Conservation (phyloP, 1,140 invertebrate species). For the silkworm (Bombyx mori) region ASM3026992v2 NC_085117.1:8329501-8330000, state of each 20-base stretch:
- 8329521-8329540: constrained; percentile 13
- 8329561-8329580: constrained; percentile 9
- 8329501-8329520: constrained; percentile 13
- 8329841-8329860: constrained; percentile 20
- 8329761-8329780: constrained; percentile 10
- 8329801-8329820: background rate
- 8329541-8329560: constrained; percentile 5
- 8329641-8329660: constrained; percentile 5
- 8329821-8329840: constrained; percentile 18
- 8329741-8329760: constrained; percentile 21
- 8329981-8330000: too few species aligned
- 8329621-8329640: constrained; percentile 23
- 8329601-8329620: constrained; percentile 10
- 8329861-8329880: constrained; percentile 23
- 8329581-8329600: constrained; percentile 21
- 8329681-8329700: constrained; percentile 11
- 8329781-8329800: constrained; percentile 15
- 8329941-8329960: too few species aligned
- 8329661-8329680: constrained; percentile 13
- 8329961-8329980: too few species aligned
- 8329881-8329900: constrained; percentile 10
- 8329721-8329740: constrained; percentile 22
- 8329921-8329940: too few species aligned
- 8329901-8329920: background rate
- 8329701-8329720: constrained; percentile 11